These are phyloP conservation scores for Synaphobranchus kaupii DNA, from an alignment of 2,797 vertebrate species.

Conservation along the genomic window DNA sequence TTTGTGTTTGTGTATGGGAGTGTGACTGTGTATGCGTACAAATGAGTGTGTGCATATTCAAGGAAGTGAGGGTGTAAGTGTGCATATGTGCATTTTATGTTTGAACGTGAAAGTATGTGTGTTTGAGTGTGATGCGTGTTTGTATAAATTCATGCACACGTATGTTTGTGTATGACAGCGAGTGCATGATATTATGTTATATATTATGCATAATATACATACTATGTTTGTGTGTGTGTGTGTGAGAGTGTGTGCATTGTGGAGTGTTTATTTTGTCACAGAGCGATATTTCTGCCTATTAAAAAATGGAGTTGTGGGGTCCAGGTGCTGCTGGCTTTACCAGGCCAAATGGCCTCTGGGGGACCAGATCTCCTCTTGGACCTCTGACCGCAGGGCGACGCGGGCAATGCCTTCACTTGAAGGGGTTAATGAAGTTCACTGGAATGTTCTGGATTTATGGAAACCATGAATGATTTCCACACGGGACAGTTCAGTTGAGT, in stretches of 20 bases:
- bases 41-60: not conserved
- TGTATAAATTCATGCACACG: not conserved
- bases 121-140: not conserved
- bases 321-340: not conserved
- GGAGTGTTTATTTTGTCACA: not conserved
- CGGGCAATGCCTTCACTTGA: not conserved
- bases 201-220: too few species aligned
- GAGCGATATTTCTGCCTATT: not conserved
- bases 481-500: not conserved
- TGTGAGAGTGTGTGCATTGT: not conserved
- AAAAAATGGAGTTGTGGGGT: not conserved
- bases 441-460: conserved; percentile 11
- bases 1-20: conserved; percentile 29
- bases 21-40: not conserved
- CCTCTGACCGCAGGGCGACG: not conserved
- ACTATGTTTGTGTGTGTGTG: not conserved
- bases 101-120: not conserved
- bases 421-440: conserved; percentile 18
- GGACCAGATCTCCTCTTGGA: not conserved
- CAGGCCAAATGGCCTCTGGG: not conserved
- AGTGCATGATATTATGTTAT: not conserved
- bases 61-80: not conserved
- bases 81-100: not conserved
- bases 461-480: not conserved
- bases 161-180: not conserved